Evolutionary conservation across 2,113 vertebrate genomes (phyloP), one percentile per base, ranked within the genome.

Genomic region (Rhinichthys klamathensis): DNA sequence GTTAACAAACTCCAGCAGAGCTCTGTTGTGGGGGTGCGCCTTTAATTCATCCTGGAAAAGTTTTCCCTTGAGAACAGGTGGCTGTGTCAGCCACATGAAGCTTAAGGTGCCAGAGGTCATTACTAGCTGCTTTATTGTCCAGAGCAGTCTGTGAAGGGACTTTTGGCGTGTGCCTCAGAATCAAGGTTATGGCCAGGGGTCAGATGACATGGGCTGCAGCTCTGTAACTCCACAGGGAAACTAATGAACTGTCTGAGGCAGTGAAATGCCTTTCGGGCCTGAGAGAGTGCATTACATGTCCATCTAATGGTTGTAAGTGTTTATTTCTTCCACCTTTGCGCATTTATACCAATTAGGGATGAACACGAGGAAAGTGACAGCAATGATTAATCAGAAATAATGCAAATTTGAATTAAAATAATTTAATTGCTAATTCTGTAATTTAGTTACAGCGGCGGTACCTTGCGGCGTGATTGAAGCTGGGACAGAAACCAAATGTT

Each of bases 31-130:
- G 51, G 49, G 83, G 76, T 49, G 32, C 46, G 60, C 61, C 85
- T 76, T 76, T 80, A 74, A 84, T 92, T 90, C 82, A 84, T 90
- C 86, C 74, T 60, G 13, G 80, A 60, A 70, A 49, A 67, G 35
- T 73, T 85, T 27, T 78, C 85, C 73, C 85, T 61, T 61, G 32
- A 82, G 80, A 84, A 82, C 75, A 79, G 88, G 83, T 74, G 11
- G 38, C 27, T 84, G 77, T 46, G 23, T 67, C 77, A 51, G 60
- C 75, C 58, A 38, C 61, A 13, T 56, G 27, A 51, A 49, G 56
- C 72, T 51, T 21, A 38, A 60, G 6, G 25, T 58, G 54, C n/a
- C 44, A 82, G 60, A 70, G 77, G 54, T 76, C 80, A 65, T 60
- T 61, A 84, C 67, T 83, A 21, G 54, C 80, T 83, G 35, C 21